A percentile compares a stretch with the other conserved stretches of the same genome.
These are phyloP conservation scores for Ictalurus punctatus DNA, from an alignment of 2,113 vertebrate genomes.

Conservation along the genomic window DNA sequence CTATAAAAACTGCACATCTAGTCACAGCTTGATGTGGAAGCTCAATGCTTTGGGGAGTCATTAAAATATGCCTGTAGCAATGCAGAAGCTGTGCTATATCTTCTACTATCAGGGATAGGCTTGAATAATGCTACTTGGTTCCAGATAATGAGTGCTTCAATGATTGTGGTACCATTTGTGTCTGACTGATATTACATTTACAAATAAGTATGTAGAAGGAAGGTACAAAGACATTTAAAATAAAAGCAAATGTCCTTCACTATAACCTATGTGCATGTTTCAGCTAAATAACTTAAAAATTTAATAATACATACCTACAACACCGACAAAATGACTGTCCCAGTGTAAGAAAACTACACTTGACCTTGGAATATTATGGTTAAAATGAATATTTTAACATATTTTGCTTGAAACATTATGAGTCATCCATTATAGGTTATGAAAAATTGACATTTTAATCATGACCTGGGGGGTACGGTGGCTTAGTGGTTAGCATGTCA, in stretches of 20 bases:
- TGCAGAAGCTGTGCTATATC: constrained; percentile 1
- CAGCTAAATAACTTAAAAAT: neutral
- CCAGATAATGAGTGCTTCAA: neutral
- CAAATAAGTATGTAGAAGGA: neutral
- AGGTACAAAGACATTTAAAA: neutral
- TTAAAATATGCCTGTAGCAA: constrained; percentile 25
- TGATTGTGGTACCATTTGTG: neutral
- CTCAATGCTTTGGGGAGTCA: constrained; percentile 30
- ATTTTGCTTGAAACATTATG: neutral
- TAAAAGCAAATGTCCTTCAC: neutral
- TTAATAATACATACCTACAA: neutral
- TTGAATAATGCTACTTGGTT: neutral
- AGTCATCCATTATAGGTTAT: neutral
- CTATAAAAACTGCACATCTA: constrained; percentile 18
- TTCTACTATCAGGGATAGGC: neutral
- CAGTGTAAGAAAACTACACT: neutral
- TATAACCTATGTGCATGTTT: neutral
- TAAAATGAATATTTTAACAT: neutral
- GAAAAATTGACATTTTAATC: neutral
- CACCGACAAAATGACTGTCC: neutral
- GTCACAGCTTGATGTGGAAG: constrained; percentile 21
- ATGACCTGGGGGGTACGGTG: neutral
- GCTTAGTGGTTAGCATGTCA: no score
- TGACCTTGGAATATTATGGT: neutral
- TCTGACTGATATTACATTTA: neutral